Base-by-base conservation (phyloP, 2,888 invertebrate species). In the Caenorhabditis sp. region DNA sequence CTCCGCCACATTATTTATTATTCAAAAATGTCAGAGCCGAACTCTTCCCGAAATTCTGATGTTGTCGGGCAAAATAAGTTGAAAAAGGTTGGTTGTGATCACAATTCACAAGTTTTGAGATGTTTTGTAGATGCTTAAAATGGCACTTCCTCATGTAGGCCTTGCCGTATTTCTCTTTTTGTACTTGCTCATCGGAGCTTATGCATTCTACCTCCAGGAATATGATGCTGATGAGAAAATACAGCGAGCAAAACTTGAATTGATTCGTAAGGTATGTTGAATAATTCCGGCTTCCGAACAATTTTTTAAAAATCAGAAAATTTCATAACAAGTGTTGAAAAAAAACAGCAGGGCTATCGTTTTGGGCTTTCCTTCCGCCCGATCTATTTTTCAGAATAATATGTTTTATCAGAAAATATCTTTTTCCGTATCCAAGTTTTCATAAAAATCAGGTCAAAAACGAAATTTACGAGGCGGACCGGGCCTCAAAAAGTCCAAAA, bases 141-240 rank as follows among this genome's bases (percentile, higher is more conserved):
- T 86, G 70, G 85, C 84, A 1, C 73, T 84, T 26, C 86, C 86
- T 24, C 86, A 86, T 62, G 70, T 85, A 24, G 84, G 81, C 8
- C 77, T 86, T 36, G 84, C 82, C 54, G 69, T 82, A 31, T 79
- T 86, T 58, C 67, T 86, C 37, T 84, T 84, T 67, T 58, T 77
- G 31, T 86, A 85, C 62, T 78, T 86, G 12, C 70, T 84, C 10
- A 64, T 76, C 1, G 86, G 86, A 0, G 84, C 86, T 0, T 84
- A 78, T 66, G 78, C 79, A 8, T 86, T 86, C 67, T 72, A 79
- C 26, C 74, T 66, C 64, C 63, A 85, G 31, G 85, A 85, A 64
- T 79, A 80, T 65, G 77, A 76, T 24, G 84, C 81, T 14, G 85
- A 86, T 65, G 68, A 74, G 6, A 68, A 70, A 23, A 76, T 83